Evolutionary conservation across 2,888 invertebrate species (phyloP).

Genomic region (Actias luna): DNA sequence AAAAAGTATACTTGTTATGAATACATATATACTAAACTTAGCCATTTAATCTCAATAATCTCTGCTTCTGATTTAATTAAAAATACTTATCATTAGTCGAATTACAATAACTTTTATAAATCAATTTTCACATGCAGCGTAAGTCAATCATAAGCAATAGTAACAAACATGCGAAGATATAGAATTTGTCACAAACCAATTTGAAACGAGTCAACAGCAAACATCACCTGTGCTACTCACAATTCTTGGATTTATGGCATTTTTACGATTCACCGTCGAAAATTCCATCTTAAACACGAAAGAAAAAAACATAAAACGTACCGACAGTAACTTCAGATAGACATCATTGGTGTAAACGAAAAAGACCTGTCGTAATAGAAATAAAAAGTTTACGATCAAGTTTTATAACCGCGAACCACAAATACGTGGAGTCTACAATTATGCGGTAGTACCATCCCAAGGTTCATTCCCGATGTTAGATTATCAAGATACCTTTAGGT

Average conservation of each 20-base stretch:
- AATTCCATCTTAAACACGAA: constrained; percentile 25
- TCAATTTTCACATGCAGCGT: neutral
- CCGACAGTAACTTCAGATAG: constrained; percentile 28
- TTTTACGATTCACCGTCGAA: constrained; percentile 31
- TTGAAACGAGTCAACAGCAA: constrained; percentile 12
- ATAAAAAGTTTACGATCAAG: constrained; percentile 36
- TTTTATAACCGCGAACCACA: constrained; percentile 17
- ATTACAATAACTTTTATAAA: neutral
- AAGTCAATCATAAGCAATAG: neutral
- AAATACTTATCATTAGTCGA: neutral
- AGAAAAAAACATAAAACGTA: constrained; percentile 30
- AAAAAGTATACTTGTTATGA: no score
- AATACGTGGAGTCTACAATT: constrained; percentile 6
- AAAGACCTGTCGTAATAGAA: constrained; percentile 30
- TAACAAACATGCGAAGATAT: neutral
- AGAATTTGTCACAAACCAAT: constrained; percentile 9
- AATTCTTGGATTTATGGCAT: constrained; percentile 30
- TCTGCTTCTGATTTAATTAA: no score
- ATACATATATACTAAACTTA: neutral
- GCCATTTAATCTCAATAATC: neutral
- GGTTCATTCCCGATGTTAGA: neutral
- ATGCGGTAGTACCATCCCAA: neutral
- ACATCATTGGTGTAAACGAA: constrained; percentile 32
- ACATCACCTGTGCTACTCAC: constrained; percentile 11
- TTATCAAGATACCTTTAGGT: neutral